Evolutionary conservation across 30 jellyfish, hydroid and myxozoan genomes (phyloP).

Genomic region (Aurelia aurita): DNA sequence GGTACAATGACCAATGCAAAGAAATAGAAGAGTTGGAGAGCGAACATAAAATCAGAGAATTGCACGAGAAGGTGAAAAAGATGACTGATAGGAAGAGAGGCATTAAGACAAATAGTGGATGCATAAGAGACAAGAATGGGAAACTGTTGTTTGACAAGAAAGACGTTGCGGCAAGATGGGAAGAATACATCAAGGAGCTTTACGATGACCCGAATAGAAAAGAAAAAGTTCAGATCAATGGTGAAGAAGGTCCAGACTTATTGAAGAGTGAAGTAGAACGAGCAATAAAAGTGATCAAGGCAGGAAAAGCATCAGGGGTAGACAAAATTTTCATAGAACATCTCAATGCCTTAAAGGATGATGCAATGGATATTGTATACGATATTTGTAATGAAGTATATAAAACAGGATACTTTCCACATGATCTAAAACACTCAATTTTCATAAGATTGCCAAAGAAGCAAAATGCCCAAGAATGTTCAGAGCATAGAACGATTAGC

Average conservation of each 20-base stretch:
- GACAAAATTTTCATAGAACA: constrained; percentile 2
- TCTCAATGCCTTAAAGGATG: constrained; percentile 14
- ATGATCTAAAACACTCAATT: constrained; percentile 7
- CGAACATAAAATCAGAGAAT: constrained; percentile 9
- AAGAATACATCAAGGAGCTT: constrained; percentile 2
- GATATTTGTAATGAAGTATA: constrained; percentile 14
- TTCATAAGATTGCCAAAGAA: constrained; percentile 33
- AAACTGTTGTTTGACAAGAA: constrained; percentile 4
- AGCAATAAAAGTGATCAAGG: constrained; percentile 4
- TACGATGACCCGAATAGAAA: constrained; percentile 7
- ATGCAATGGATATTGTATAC: neutral
- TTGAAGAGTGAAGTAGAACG: constrained; percentile 1
- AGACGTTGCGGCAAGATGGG: constrained; percentile 8
- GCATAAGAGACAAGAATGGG: constrained; percentile 5
- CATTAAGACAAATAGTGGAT: constrained; percentile 11
- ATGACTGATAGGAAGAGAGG: constrained; percentile 9
- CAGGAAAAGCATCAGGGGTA: constrained; percentile 23
- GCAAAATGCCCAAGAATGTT: constrained; percentile 26
- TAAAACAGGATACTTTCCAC: constrained; percentile 11
- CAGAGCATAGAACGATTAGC: constrained; percentile 32
- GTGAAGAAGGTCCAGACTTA: neutral
- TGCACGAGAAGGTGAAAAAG: constrained; percentile 10
- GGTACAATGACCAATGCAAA: constrained; percentile 13
- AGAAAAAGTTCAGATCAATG: neutral
- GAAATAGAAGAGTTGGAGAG: constrained; percentile 20